A percentile compares a stretch with the other conserved stretches of the same genome.
Conservation (phyloP, 64 coral and sea anemone species). For the Montipora cactus region DNA sequence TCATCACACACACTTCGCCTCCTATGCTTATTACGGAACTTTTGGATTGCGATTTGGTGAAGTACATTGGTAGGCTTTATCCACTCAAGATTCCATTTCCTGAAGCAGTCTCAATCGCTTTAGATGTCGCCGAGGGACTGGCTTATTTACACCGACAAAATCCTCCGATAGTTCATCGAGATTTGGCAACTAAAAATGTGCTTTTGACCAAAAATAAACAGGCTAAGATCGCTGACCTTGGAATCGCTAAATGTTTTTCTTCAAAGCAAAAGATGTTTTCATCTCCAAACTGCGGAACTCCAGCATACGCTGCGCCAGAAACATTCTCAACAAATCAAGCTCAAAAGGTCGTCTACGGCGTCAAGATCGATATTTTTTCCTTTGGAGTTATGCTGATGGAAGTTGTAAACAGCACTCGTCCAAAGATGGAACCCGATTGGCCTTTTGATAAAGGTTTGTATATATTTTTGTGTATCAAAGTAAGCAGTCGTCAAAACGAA, state of each 20-base stretch:
- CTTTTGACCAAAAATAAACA: constrained; percentile 57
- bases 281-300: constrained; percentile 77
- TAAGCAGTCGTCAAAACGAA: too few relatives aligned
- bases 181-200: constrained; percentile 85
- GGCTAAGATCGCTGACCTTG: constrained; percentile 91
- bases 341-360: constrained; percentile 60
- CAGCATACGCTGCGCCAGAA: constrained; percentile 85
- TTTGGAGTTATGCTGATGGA: constrained; percentile 81
- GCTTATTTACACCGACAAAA: constrained; percentile 69
- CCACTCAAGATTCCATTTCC: constrained; percentile 51
- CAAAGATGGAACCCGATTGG: constrained; percentile 63
- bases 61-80: constrained; percentile 55
- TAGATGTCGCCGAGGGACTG: constrained; percentile 77
- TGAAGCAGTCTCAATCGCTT: constrained; percentile 57
- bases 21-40: constrained; percentile 89
- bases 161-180: constrained; percentile 71
- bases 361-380: constrained; percentile 88
- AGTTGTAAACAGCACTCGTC: constrained; percentile 77
- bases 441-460: constrained; percentile 76
- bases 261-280: constrained; percentile 68
- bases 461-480: too few relatives aligned
- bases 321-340: constrained; percentile 53
- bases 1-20: constrained; percentile 49
- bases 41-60: constrained; percentile 71
- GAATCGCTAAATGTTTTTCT: constrained; percentile 83